A percentile compares a stretch with the other conserved stretches of the same genome.
Evolutionary conservation across 2,113 vertebrate genomes (phyloP).

Genomic region (Caranx melampygus): DNA sequence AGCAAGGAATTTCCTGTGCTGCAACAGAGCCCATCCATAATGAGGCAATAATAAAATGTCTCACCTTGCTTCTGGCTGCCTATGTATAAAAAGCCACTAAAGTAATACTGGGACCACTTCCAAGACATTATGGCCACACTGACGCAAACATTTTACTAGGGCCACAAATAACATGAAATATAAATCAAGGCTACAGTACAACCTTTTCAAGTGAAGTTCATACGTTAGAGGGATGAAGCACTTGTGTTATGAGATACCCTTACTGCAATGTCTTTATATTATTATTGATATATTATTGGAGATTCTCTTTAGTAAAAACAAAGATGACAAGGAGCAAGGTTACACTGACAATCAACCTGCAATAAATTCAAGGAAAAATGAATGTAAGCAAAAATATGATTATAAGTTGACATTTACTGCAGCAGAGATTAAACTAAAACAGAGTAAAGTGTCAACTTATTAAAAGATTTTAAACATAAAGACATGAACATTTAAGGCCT

Average conservation of each 20-base stretch:
- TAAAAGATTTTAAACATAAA: conserved; percentile 19
- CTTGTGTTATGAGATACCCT: background rate
- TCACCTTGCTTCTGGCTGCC: conserved; percentile 58
- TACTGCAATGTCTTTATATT: background rate
- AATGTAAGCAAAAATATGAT: conserved; percentile 23
- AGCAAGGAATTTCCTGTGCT: conserved; percentile 52
- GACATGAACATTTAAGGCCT: background rate
- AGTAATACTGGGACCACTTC: conserved; percentile 59
- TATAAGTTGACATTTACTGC: conserved; percentile 36
- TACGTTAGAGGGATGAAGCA: conserved; percentile 1
- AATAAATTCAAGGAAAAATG: conserved; percentile 15
- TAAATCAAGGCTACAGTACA: conserved; percentile 60
- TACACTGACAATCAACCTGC: conserved; percentile 45
- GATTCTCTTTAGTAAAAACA: conserved; percentile 8
- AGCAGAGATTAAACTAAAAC: conserved; percentile 21
- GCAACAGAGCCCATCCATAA: conserved; percentile 66
- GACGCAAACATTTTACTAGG: conserved; percentile 58
- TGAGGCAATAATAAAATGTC: conserved; percentile 60
- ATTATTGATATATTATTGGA: background rate
- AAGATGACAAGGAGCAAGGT: conserved; percentile 25
- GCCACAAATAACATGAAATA: conserved; percentile 60
- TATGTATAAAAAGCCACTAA: conserved; percentile 58
- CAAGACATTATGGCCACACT: conserved; percentile 62
- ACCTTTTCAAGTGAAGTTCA: conserved; percentile 41
- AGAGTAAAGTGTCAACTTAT: conserved; percentile 9